Base-by-base conservation (phyloP, 2,113 vertebrate genomes). In the Cyanoderma ruficeps region DNA sequence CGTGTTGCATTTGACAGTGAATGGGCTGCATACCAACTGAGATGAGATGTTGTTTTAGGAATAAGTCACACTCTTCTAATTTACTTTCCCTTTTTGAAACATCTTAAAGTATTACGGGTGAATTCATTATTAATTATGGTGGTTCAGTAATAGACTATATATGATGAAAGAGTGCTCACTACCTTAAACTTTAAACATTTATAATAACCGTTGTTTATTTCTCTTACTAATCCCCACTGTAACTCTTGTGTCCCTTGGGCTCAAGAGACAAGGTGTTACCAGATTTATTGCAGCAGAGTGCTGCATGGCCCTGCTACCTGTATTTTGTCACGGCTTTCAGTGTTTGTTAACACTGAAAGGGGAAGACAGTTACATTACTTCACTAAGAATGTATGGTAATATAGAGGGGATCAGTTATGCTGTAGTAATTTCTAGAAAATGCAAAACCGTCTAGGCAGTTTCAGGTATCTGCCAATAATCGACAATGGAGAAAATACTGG, bases 161-260 rank as follows among this genome's bases (percentile, higher is more conserved):
- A 41, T 1, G 8, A 11, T 71, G 71, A 92, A 93, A 67, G 68
- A 55, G 56, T 49, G 41, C 37, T 90, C 22, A 20, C 90, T 81
- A 20, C 57, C 75, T 88, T 93, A 77, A 94, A 96, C 75, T 95
- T 94, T 72, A 95, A 92, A 90, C 63, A 63, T 88, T 96, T 93
- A 53, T 88, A 90, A 80, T 94, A 96, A 80, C 41, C 15, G 16
- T 96, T 97, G 93, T 97, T 97, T 96, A 90, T 97, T 91, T 96
- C 55, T 83, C 50, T 83, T 85, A 22, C 79, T 96, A 96, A 95
- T 96, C 68, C 76, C 68, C 56, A 25, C 60, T 86, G 85, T 53
- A 94, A 46, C 60, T 88, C 52, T 39, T 11, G 2, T 71, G 68
- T 88, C 85, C 37, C 81, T 78, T 94, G 88, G 90, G 79, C 60